These are phyloP conservation scores for Lophochroa leadbeateri DNA, from an alignment of 2,113 vertebrate genomes.

Conservation along the genomic window DNA sequence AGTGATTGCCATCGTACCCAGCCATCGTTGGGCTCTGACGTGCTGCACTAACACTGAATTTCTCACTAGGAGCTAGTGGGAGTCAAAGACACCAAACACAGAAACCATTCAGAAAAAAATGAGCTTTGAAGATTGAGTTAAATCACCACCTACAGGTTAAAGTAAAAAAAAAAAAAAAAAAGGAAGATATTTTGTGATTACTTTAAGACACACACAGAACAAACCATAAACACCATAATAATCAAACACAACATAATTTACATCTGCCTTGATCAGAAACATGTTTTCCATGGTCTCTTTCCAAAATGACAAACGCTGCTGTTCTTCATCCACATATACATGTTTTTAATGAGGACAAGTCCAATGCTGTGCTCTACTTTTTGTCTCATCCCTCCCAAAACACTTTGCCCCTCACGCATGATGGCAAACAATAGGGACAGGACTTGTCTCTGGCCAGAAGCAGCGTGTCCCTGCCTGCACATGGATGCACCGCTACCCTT, in stretches of 20 bases:
- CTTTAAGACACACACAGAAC: neutral
- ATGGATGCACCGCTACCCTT: neutral
- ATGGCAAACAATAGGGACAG: neutral
- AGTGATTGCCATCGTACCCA: neutral
- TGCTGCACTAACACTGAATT: neutral
- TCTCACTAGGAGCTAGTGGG: neutral
- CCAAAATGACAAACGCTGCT: neutral
- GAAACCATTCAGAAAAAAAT: neutral
- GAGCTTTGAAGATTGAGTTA: neutral
- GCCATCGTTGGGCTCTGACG: neutral
- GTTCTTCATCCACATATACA: fast-evolving
- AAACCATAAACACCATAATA: neutral
- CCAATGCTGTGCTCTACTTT: neutral
- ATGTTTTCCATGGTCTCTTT: fast-evolving
- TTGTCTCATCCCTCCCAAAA: neutral
- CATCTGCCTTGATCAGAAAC: neutral
- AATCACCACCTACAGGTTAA: neutral
- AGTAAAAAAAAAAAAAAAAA: neutral
- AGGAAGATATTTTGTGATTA: neutral
- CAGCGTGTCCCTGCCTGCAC: neutral
- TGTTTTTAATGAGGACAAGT: neutral
- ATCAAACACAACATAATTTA: neutral
- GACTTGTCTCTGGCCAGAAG: neutral
- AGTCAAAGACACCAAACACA: neutral
- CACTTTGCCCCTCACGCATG: neutral